Percentiles rank a stretch among this genome's conserved stretches.
Conservation (phyloP, 2,113 vertebrate species). For the Lipotes vexillifer region DNA sequence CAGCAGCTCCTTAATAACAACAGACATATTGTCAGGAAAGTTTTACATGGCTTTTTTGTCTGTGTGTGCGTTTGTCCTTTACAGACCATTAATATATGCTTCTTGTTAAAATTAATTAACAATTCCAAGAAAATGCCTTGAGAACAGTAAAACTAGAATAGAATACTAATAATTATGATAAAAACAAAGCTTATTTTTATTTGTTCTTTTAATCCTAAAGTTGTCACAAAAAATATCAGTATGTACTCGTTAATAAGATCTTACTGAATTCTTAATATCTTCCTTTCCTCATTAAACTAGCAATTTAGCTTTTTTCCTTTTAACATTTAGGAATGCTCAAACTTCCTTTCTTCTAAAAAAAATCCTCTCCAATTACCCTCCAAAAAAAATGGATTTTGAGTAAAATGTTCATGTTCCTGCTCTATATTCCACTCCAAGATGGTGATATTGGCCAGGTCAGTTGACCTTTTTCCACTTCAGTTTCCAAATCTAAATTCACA, state of each 20-base stretch:
- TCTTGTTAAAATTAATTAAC: background rate
- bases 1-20: background rate
- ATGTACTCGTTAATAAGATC: background rate
- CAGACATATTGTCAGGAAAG: background rate
- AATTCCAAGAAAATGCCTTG: background rate
- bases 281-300: background rate
- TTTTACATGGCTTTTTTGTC: background rate
- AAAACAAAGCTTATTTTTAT: background rate
- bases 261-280: background rate
- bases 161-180: background rate
- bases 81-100: background rate
- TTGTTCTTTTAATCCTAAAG: background rate
- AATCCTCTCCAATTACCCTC: background rate
- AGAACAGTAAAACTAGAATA: background rate
- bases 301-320: background rate
- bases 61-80: background rate
- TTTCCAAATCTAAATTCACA: background rate
- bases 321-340: background rate
- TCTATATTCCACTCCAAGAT: background rate
- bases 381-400: background rate
- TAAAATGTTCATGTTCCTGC: background rate
- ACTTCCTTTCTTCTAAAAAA: background rate
- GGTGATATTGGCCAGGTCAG: background rate
- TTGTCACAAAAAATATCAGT: background rate
- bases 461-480: background rate